These are phyloP conservation scores for western clawed frog (Xenopus tropicalis) DNA, from an alignment of 2,113 vertebrate genomes.

Conservation along the genomic window DNA sequence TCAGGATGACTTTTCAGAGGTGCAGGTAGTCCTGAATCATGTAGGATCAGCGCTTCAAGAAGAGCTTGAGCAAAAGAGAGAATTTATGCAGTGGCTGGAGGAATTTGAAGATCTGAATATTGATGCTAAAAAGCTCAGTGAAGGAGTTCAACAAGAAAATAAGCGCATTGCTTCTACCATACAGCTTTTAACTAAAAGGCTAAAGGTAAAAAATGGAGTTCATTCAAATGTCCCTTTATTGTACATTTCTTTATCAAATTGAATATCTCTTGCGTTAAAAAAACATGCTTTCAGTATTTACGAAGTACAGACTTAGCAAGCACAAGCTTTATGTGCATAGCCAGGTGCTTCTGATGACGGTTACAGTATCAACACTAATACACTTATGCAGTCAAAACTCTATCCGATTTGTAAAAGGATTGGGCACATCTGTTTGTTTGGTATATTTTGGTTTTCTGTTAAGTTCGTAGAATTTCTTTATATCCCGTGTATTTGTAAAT, in stretches of 20 bases:
- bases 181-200: constrained; percentile 54
- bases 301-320: no score
- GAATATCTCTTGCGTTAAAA: not conserved
- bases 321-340: no score
- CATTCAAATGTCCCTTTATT: no score
- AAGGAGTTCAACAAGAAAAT: constrained; percentile 56
- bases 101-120: constrained; percentile 48
- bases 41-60: constrained; percentile 57
- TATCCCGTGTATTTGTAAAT: no score
- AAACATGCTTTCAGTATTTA: not conserved
- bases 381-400: no score
- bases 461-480: no score
- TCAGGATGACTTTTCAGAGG: constrained; percentile 60
- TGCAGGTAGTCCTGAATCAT: constrained; percentile 50
- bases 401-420: no score
- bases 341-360: no score
- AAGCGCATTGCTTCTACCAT: constrained; percentile 53
- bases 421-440: no score
- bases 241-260: no score
- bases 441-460: no score
- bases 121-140: constrained; percentile 55
- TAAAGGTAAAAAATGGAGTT: constrained; percentile 52
- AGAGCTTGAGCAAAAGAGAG: constrained; percentile 50
- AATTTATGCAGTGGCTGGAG: constrained; percentile 55
- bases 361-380: no score